phyloP scores from a whole-genome alignment of 2,113 vertebrate genomes.

The Oreotrochilus melanogaster region DNA sequence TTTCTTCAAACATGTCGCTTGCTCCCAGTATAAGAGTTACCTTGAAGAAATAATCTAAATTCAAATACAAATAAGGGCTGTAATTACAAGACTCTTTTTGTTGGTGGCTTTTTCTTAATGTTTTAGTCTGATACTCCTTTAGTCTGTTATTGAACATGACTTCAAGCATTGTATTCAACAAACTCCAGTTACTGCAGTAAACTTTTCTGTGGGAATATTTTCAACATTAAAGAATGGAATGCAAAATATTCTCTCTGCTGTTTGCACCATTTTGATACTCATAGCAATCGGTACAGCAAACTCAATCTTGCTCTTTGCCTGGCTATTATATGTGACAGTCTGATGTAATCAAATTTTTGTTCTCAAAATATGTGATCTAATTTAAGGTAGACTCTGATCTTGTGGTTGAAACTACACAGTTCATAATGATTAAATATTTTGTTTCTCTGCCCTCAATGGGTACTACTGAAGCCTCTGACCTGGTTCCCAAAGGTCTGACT shows the following conservation, averaged over 20 bases:
- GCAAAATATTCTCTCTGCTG: constrained; percentile 31
- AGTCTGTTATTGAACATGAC: not conserved
- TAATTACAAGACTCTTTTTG: not conserved
- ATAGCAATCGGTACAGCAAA: not conserved
- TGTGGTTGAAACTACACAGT: constrained; percentile 2
- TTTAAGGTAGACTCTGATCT: constrained; percentile 32
- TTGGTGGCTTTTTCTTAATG: not conserved
- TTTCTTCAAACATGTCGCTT: not conserved
- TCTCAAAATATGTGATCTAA: constrained; percentile 53
- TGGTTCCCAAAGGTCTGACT: not conserved
- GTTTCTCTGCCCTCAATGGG: not conserved
- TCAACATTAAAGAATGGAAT: not conserved
- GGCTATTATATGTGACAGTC: not conserved
- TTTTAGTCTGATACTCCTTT: not conserved
- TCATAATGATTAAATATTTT: constrained; percentile 32
- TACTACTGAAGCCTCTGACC: not conserved
- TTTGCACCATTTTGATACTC: constrained; percentile 14
- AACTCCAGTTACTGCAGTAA: not conserved
- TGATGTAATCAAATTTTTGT: constrained; percentile 23
- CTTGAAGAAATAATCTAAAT: not conserved
- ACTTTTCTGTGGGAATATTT: constrained; percentile 42
- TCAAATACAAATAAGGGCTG: not conserved
- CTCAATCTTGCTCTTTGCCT: not conserved
- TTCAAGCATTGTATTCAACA: not conserved
- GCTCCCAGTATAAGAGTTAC: not conserved